Evolutionary conservation across 2,113 vertebrate genomes (phyloP).

Genomic region (Carassius auratus): DNA sequence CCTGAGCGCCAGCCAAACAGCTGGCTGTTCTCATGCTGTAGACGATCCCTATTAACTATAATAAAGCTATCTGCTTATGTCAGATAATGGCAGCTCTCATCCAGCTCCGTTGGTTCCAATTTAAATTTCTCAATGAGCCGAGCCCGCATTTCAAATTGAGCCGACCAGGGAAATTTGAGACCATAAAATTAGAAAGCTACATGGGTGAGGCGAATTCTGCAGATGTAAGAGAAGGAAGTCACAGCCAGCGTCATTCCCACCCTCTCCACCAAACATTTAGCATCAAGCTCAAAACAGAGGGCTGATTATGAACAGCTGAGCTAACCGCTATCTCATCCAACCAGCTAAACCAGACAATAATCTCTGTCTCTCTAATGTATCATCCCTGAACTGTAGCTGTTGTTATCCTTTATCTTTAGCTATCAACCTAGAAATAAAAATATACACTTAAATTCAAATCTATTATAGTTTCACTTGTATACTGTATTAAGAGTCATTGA

Average conservation of each 20-base stretch:
- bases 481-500: too few relatives aligned
- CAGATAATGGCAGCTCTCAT: conserved; percentile 79
- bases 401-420: conserved; percentile 31
- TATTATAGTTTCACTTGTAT: too few relatives aligned
- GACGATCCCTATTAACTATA: conserved; percentile 76
- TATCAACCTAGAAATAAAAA: background rate
- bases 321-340: conserved; percentile 61
- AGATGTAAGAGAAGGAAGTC: conserved; percentile 71
- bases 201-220: conserved; percentile 62
- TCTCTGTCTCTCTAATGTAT: conserved; percentile 53
- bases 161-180: conserved; percentile 77
- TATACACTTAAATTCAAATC: too few relatives aligned
- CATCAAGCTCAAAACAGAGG: conserved; percentile 53
- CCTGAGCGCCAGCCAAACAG: conserved; percentile 65
- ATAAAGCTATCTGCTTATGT: conserved; percentile 81
- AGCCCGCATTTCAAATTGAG: conserved; percentile 79
- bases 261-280: background rate
- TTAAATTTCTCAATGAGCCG: conserved; percentile 80
- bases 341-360: conserved; percentile 62
- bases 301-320: conserved; percentile 71
- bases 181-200: conserved; percentile 79
- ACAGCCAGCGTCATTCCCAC: conserved; percentile 43
- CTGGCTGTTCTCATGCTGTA: conserved; percentile 63
- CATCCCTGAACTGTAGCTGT: conserved; percentile 46
- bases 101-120: conserved; percentile 79